A percentile compares a stretch with the other conserved stretches of the same genome.
Conservation (phyloP, 1,140 invertebrate genomes). For the Drosophila lowei region DNA sequence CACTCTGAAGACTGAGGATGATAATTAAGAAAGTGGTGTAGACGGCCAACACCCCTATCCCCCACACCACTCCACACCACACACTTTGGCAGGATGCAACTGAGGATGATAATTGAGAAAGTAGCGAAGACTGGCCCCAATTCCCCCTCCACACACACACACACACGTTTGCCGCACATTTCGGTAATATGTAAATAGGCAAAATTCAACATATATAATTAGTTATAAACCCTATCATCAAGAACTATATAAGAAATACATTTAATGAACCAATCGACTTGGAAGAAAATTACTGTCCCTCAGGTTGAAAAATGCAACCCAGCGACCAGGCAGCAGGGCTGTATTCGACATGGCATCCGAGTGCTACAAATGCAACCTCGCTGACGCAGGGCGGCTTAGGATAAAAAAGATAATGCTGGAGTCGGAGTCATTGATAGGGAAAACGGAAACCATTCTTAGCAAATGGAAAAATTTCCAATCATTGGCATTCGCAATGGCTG, state of each 20-base stretch:
- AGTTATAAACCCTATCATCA: too few species aligned
- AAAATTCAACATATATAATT: background rate
- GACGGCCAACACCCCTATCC: background rate
- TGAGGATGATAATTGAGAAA: too few species aligned
- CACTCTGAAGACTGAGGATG: slow-evolving; percentile 70
- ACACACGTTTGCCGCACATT: background rate
- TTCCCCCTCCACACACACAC: background rate
- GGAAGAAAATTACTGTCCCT: too few species aligned
- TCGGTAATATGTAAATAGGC: slow-evolving; percentile 17
- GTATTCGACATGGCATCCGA: slow-evolving; percentile 22
- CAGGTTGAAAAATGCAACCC: too few species aligned
- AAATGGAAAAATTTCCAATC: slow-evolving; percentile 27
- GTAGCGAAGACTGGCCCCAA: background rate
- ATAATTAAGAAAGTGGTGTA: slow-evolving; percentile 38
- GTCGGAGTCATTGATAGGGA: too few species aligned
- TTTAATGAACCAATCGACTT: too few species aligned
- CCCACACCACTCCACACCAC: too few species aligned
- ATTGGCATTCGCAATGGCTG: slow-evolving; percentile 4
- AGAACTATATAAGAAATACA: too few species aligned
- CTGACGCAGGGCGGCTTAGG: background rate
- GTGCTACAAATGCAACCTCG: slow-evolving; percentile 21
- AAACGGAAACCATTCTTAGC: too few species aligned
- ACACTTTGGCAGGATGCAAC: slow-evolving; percentile 1
- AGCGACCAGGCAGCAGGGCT: slow-evolving; percentile 13
- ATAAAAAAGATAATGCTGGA: background rate